Percentiles rank a stretch among this genome's conserved stretches.
phyloP scores from a whole-genome alignment of 2,888 invertebrate species.

The Andricus curvator region DNA sequence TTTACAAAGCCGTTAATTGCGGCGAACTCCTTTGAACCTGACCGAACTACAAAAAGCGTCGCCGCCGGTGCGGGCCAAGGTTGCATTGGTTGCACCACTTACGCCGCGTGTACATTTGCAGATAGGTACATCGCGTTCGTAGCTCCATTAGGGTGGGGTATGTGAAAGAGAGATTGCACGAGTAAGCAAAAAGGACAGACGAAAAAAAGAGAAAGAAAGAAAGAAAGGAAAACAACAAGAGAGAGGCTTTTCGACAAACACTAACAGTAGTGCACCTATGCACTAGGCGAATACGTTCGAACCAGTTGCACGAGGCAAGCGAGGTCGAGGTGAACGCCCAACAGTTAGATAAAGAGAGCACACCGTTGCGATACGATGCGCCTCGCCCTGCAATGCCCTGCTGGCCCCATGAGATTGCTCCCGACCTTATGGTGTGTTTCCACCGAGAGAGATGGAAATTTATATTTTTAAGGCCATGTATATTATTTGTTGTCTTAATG shows the following conservation, averaged over 20 bases:
- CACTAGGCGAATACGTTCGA: constrained; percentile 70
- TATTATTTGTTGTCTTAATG: no score
- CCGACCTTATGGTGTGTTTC: constrained; percentile 63
- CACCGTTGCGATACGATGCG: constrained; percentile 72
- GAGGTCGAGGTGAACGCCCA: constrained; percentile 78
- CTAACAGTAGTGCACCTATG: constrained; percentile 73
- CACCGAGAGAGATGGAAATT: constrained; percentile 49
- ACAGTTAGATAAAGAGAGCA: constrained; percentile 75
- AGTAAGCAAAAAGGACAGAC: background rate
- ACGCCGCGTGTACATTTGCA: constrained; percentile 18
- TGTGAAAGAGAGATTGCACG: constrained; percentile 23
- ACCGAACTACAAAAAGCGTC: constrained; percentile 63
- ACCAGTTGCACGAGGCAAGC: constrained; percentile 72
- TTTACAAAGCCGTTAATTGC: constrained; percentile 72
- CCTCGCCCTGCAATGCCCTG: constrained; percentile 67
- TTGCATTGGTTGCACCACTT: background rate
- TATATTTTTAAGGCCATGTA: no score
- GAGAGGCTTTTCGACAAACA: constrained; percentile 52
- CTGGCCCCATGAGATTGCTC: constrained; percentile 57
- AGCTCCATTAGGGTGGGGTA: constrained; percentile 55
- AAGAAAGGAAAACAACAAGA: constrained; percentile 20
- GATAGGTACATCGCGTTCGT: constrained; percentile 49
- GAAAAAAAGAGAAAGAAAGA: background rate
- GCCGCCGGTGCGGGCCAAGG: constrained; percentile 49
- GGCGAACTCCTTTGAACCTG: constrained; percentile 66